phyloP scores from a whole-genome alignment of 2,797 vertebrate species.

The Sebastes minor region DNA sequence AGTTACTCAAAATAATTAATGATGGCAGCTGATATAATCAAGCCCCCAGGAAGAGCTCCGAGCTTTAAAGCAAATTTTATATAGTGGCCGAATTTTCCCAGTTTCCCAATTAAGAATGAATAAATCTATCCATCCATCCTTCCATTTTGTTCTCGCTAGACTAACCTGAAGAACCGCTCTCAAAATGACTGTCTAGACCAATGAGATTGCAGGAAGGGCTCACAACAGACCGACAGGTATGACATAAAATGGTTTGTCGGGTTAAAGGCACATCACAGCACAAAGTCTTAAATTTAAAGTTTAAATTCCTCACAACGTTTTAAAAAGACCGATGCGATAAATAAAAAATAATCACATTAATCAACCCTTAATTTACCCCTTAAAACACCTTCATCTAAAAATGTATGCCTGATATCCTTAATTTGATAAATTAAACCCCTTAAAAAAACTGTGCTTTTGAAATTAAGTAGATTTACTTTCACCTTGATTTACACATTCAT shows the following conservation, averaged over 20 bases:
- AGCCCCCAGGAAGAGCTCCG: too few relatives aligned
- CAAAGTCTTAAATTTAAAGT: background rate
- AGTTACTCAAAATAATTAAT: background rate
- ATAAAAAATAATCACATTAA: background rate
- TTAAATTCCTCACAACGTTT: too few relatives aligned
- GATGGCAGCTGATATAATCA: too few relatives aligned
- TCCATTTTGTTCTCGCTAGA: background rate
- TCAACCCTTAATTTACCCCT: too few relatives aligned
- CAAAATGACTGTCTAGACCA: background rate
- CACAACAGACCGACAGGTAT: background rate
- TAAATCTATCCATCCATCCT: accelerated
- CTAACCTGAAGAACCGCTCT: background rate
- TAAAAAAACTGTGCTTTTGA: too few relatives aligned
- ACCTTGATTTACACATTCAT: too few relatives aligned
- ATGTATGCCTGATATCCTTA: too few relatives aligned
- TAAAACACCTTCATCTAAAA: too few relatives aligned
- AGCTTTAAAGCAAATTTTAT: too few relatives aligned
- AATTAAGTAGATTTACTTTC: too few relatives aligned
- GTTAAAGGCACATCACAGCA: background rate
- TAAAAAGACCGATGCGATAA: background rate
- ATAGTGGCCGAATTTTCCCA: accelerated
- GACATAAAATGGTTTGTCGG: background rate
- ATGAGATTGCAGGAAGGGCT: background rate
- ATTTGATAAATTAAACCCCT: too few relatives aligned
- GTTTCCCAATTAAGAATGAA: too few relatives aligned